Base-by-base conservation (phyloP, 2,113 vertebrate species). In the Tautogolabrus adspersus region DNA sequence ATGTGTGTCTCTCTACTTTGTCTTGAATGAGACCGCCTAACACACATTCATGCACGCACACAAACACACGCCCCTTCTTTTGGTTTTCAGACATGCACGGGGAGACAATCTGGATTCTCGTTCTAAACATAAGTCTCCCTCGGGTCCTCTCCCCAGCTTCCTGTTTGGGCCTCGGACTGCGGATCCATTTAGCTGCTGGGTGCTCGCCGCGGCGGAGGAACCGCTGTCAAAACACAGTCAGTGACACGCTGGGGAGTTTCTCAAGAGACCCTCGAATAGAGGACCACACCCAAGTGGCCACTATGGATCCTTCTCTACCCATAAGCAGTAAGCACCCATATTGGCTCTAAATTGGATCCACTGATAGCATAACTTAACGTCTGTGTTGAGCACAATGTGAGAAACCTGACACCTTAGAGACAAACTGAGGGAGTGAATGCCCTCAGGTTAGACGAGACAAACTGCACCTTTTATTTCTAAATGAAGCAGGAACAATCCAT, bases 91-190 rank as follows among this genome's bases (percentile, higher is more conserved):
- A 84, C 70, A 68, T 18, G 12, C 72, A 84, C 42, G 10, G 55
- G 57, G 80, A 77, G 72, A 76, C 69, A 88, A 92, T 88, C 76
- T 90, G 77, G 83, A 92, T 86, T 91, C 72, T 87, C 79, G n/a
- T 83, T 92, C 81, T 78, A 76, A 89, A 87, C 83, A 89, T 3
- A 77, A 66, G 23, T 75, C 77, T 90, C 91, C 86, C 90, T 81
- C 16, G 77, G 87, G 93, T 75, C 82, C 67, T 74, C 63, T 87
- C 66, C 64, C 52, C 34, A 58, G 83, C 79, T 94, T 95, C 92
- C 94, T 95, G 94, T 93, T 91, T 91, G 88, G 67, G 67, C 75
- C 71, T 82, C 18, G 26, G 72, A 85, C 70, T 58, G 71, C 38
- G 58, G n/a, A 67, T 72, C 77, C 63, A 76, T 84, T 87, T 83